Evolutionary conservation across 2,113 vertebrate genomes (phyloP), one percentile per base, ranked within the genome.

Genomic region (Plectropomus leopardus): DNA sequence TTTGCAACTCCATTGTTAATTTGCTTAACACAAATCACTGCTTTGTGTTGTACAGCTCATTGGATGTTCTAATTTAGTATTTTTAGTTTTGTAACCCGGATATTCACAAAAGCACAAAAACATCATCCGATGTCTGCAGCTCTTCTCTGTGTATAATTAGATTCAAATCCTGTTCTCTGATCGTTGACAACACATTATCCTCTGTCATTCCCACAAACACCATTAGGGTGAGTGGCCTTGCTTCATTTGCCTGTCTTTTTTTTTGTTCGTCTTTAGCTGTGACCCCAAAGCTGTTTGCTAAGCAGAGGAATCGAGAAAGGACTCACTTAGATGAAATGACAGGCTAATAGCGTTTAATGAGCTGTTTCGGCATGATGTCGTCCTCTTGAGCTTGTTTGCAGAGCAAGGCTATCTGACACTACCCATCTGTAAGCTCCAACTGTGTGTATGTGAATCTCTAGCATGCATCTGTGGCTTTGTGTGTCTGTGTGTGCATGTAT

Each of bases 341-440:
- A 89, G 84, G 86, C 91, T 95, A 95, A 95, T 95, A 92, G 94
- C 74, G 47, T 94, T 93, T 95, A 95, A 95, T 95, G 93, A 94
- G 93, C 91, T 94, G 89, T 93, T 95, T 92, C 89, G 88, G 88
- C 87, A 83, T 83, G 79, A 89, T 94, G 92, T 90, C 78, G 76
- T 89, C 83, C 82, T 91, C 71, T 72, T 36, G 45, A 86, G 87
- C 92, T 88, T 91, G 85, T 92, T 91, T 92, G 84, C 69, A 59
- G 85, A 86, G 81, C 83, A 84, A 83, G 89, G 86, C 84, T 86
- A 84, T 86, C 78, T 90, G 90, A 92, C 92, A 88, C 74, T 79
- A 77, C 84, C 90, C 88, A 86, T 93, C 88, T 90, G 82, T 74
- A 92, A 83, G 87, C 80, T 77, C 78, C 58, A 72, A 74, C 72